Conservation (phyloP, 2,113 vertebrate species). For the Sakesphorus luctuosus region DNA sequence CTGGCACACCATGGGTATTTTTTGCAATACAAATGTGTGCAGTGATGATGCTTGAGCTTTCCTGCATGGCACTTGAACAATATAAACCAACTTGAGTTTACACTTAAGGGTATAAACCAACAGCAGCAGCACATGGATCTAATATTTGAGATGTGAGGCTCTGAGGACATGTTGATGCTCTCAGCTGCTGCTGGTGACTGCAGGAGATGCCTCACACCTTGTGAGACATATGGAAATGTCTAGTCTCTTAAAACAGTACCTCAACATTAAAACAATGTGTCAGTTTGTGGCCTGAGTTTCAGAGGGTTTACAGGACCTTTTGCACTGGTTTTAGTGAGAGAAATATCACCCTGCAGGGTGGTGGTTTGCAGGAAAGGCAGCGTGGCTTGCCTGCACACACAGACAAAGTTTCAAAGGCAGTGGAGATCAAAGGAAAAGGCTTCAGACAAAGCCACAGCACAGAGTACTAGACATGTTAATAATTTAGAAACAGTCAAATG, state of each 20-base stretch:
- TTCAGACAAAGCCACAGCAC: conserved; percentile 13
- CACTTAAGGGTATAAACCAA: background rate
- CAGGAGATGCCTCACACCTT: background rate
- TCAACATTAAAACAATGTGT: background rate
- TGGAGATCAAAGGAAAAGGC: conserved; percentile 24
- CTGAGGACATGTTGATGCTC: background rate
- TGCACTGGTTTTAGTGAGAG: background rate
- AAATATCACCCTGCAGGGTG: background rate
- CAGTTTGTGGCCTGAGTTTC: background rate
- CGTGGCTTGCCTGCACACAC: background rate
- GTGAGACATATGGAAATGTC: background rate
- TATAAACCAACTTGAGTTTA: background rate
- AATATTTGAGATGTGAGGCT: background rate
- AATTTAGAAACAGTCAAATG: background rate
- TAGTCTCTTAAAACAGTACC: background rate
- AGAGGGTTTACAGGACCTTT: background rate
- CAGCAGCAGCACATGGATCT: background rate
- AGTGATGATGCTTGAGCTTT: background rate
- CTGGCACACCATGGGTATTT: background rate
- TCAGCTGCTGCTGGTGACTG: background rate
- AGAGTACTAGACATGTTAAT: background rate
- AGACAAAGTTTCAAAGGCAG: conserved; percentile 22
- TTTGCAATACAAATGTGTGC: background rate
- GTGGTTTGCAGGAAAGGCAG: background rate
- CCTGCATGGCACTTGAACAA: background rate